phyloP scores from a whole-genome alignment of 2,888 invertebrate species.

The Balanococcus diminutus region DNA sequence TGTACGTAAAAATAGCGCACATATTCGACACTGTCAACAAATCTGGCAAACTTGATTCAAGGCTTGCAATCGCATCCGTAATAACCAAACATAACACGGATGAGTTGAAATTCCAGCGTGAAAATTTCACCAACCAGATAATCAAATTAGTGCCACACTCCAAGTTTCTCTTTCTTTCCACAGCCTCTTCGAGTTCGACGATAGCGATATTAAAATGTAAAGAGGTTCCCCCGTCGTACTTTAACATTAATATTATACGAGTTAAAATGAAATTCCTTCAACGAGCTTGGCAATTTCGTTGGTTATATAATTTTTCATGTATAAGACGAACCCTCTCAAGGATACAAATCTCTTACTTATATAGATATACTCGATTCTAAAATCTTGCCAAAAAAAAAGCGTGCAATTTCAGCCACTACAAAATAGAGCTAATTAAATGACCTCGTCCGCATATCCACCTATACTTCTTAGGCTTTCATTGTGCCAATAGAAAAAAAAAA shows the following conservation, averaged over 20 bases:
- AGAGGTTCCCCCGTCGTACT: no score
- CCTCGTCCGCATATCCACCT: not conserved
- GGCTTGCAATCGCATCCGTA: not conserved
- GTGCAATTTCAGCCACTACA: not conserved
- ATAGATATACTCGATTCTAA: not conserved
- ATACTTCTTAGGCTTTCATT: not conserved
- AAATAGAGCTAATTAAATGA: slow-evolving; percentile 4
- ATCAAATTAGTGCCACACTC: slow-evolving; percentile 7
- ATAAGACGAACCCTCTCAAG: not conserved
- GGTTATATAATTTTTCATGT: not conserved
- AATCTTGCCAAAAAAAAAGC: not conserved
- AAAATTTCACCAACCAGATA: slow-evolving; percentile 9
- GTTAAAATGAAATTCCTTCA: slow-evolving; percentile 22
- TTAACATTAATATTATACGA: slow-evolving; percentile 9
- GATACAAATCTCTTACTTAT: not conserved
- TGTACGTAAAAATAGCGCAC: not conserved
- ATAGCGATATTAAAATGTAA: not conserved
- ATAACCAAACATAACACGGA: not conserved
- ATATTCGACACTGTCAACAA: not conserved
- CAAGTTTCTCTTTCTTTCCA: not conserved
- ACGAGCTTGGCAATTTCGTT: slow-evolving; percentile 1
- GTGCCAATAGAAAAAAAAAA: not conserved
- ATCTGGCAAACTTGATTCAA: slow-evolving; percentile 17
- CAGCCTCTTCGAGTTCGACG: not conserved
- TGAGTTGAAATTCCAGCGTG: not conserved